phyloP scores from a whole-genome alignment of 2,888 invertebrate species.

The Antheraea yamamai region DNA sequence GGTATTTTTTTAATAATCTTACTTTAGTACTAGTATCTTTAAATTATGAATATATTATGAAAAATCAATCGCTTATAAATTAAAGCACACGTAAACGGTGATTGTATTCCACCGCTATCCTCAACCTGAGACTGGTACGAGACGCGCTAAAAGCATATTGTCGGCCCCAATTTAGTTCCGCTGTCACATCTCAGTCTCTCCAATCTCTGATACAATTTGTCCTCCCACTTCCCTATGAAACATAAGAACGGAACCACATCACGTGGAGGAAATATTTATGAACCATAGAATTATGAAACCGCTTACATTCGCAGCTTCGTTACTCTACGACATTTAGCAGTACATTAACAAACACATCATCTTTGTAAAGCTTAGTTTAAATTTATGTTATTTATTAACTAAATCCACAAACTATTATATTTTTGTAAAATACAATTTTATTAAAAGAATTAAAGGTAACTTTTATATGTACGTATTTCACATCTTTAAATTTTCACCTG shows the following conservation, averaged over 20 bases:
- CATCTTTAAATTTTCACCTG: too few relatives aligned
- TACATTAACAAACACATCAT: not conserved
- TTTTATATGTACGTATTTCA: too few relatives aligned
- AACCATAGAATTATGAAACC: too few relatives aligned
- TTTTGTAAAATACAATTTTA: too few relatives aligned
- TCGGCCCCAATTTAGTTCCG: conserved; percentile 68
- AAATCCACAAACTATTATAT: too few relatives aligned
- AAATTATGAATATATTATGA: not conserved
- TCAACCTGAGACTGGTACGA: conserved; percentile 42
- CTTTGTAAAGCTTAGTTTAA: too few relatives aligned
- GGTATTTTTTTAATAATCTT: too few relatives aligned
- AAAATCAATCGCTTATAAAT: conserved; percentile 27
- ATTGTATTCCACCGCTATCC: conserved; percentile 62
- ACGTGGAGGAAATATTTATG: conserved; percentile 1
- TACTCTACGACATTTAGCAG: too few relatives aligned
- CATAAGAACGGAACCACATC: conserved; percentile 14
- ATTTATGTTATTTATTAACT: too few relatives aligned
- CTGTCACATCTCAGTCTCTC: conserved; percentile 60
- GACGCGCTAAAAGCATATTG: conserved; percentile 77
- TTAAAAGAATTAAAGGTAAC: too few relatives aligned
- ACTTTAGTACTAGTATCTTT: not conserved
- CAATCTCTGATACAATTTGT: conserved; percentile 65
- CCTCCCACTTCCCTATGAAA: conserved; percentile 40
- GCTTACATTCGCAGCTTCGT: too few relatives aligned
- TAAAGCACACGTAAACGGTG: conserved; percentile 39